Evolutionary conservation across 1,140 invertebrate species (phyloP).

Genomic region (Elymnias hypermnestra): DNA sequence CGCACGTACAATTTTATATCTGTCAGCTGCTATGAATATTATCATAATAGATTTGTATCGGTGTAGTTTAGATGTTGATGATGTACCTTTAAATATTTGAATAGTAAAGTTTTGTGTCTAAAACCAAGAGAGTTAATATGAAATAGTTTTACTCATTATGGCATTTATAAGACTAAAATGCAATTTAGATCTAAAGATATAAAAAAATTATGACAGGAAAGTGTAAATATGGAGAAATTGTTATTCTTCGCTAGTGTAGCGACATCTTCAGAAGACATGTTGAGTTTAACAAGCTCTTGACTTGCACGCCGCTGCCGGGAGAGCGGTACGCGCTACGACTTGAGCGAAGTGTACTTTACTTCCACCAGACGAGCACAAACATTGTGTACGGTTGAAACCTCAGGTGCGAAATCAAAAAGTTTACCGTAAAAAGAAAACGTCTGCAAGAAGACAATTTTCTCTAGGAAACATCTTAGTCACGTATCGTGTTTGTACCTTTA

Average conservation of each 20-base stretch:
- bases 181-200: too few species aligned
- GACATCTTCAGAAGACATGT: slow-evolving; percentile 53
- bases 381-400: slow-evolving; percentile 23
- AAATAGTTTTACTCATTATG: too few species aligned
- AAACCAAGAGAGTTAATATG: too few species aligned
- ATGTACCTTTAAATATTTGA: too few species aligned
- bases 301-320: slow-evolving; percentile 25
- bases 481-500: slow-evolving; percentile 4
- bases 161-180: too few species aligned
- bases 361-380: slow-evolving; percentile 34
- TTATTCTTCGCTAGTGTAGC: slow-evolving; percentile 10
- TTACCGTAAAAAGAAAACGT: slow-evolving; percentile 20
- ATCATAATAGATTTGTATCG: neutral
- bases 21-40: slow-evolving; percentile 12
- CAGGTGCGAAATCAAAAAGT: slow-evolving; percentile 19
- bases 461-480: slow-evolving; percentile 16
- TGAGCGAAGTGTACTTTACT: slow-evolving; percentile 33
- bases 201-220: too few species aligned
- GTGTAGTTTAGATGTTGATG: too few species aligned
- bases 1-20: slow-evolving; percentile 40
- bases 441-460: slow-evolving; percentile 14
- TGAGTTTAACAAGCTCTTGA: slow-evolving; percentile 57
- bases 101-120: too few species aligned
- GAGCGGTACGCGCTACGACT: slow-evolving; percentile 25
- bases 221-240: slow-evolving; percentile 18